phyloP scores from a whole-genome alignment of 2,797 vertebrate species.

The Spea hammondii region DNA sequence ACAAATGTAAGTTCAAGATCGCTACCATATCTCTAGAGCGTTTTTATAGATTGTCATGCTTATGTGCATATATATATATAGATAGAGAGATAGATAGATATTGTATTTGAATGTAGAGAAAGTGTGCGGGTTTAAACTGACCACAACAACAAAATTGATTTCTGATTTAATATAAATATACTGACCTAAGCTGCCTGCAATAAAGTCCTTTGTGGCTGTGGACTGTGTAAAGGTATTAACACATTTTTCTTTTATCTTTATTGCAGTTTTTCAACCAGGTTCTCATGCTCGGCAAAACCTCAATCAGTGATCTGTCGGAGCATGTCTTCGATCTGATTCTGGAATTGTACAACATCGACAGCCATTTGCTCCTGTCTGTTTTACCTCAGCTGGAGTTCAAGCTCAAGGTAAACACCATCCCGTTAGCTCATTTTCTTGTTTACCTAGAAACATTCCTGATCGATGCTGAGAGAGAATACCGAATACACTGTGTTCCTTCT shows the following conservation, averaged over 20 bases:
- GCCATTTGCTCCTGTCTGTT: conserved; percentile 94
- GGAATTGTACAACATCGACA: conserved; percentile 97
- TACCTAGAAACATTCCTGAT: no score
- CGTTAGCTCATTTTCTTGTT: no score
- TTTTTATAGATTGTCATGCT: no score
- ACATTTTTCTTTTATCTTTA: background rate
- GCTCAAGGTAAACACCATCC: conserved; percentile 81
- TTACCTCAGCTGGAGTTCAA: conserved; percentile 98
- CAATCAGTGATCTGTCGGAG: conserved; percentile 95
- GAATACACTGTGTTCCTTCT: background rate
- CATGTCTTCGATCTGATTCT: conserved; percentile 97
- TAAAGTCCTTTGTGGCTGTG: no score
- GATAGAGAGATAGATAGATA: no score
- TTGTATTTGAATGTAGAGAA: no score
- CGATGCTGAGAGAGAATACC: no score
- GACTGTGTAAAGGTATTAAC: background rate
- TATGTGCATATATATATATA: no score
- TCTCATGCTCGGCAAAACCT: conserved; percentile 97
- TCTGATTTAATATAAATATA: no score
- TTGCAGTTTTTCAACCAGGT: conserved; percentile 98
- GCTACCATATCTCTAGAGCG: background rate
- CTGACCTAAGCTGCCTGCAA: no score
- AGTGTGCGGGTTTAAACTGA: no score
- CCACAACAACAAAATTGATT: no score
- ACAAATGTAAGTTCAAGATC: conserved; percentile 85